Evolutionary conservation across 2,888 invertebrate genomes (phyloP).

Genomic region (Ditylenchus weischeri): DNA sequence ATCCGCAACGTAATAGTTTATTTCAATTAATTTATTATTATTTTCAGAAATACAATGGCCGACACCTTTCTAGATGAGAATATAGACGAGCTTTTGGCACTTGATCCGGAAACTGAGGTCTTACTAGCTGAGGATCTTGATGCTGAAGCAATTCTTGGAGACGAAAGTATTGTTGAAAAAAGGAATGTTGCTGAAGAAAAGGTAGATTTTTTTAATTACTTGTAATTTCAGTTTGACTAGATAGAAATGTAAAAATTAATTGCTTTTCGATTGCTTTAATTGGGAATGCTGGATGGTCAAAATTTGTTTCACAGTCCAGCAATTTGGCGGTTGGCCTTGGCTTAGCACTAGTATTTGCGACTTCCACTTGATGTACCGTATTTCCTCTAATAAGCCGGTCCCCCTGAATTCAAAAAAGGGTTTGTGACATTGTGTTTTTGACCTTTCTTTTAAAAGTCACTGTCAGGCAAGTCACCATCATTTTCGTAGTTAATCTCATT

Average conservation of each 20-base stretch:
- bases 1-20: not conserved
- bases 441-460: no score
- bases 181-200: not conserved
- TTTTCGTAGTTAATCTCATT: no score
- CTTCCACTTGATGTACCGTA: not conserved
- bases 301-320: no score
- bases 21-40: constrained; percentile 15
- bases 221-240: no score
- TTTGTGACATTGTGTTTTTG: no score
- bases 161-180: not conserved
- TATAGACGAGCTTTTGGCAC: constrained; percentile 13
- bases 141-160: constrained; percentile 14
- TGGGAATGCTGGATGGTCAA: not conserved
- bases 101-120: not conserved
- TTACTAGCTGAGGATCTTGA: constrained; percentile 7
- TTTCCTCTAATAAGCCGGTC: no score
- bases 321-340: no score
- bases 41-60: not conserved
- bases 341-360: no score
- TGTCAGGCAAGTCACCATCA: no score
- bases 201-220: not conserved
- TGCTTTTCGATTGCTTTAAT: not conserved
- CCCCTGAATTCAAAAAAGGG: no score
- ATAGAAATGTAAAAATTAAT: no score
- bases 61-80: constrained; percentile 12